phyloP scores from a whole-genome alignment of 1,140 invertebrate species.

The Rhagoletis zephyria region DNA sequence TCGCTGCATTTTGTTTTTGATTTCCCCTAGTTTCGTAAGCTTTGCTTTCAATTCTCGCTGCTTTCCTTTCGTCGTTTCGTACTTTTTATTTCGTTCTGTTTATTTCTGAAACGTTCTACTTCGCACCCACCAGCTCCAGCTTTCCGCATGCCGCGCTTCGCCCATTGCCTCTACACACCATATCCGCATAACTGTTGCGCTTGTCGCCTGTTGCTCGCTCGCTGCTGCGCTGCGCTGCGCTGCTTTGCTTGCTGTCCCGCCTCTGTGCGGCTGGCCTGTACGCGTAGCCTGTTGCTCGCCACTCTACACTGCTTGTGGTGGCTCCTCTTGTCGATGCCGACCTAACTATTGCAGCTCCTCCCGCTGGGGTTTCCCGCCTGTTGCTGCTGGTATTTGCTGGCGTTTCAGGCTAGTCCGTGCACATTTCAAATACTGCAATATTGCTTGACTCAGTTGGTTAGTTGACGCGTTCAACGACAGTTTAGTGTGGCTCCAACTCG shows the following conservation, averaged over 20 bases:
- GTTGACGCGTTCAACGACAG: slow-evolving; percentile 71
- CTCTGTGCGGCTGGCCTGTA: not conserved
- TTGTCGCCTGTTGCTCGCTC: slow-evolving; percentile 30
- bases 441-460: slow-evolving; percentile 69
- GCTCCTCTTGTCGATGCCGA: slow-evolving; percentile 30
- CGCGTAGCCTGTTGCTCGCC: slow-evolving; percentile 14
- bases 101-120: not conserved
- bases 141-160: not conserved
- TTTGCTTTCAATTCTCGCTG: not conserved
- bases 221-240: not conserved
- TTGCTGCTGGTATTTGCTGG: slow-evolving; percentile 23
- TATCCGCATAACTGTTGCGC: slow-evolving; percentile 46
- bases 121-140: too few species aligned
- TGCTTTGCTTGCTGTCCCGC: not conserved
- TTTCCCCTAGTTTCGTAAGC: slow-evolving; percentile 30
- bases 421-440: slow-evolving; percentile 68
- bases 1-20: not conserved
- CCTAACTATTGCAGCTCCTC: not conserved
- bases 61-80: not conserved
- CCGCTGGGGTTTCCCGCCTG: slow-evolving; percentile 10
- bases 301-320: not conserved
- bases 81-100: not conserved
- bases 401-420: slow-evolving; percentile 57
- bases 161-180: not conserved
- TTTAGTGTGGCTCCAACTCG: slow-evolving; percentile 61